phyloP scores from a whole-genome alignment of 2,888 invertebrate genomes.

The Euplexia lucipara region DNA sequence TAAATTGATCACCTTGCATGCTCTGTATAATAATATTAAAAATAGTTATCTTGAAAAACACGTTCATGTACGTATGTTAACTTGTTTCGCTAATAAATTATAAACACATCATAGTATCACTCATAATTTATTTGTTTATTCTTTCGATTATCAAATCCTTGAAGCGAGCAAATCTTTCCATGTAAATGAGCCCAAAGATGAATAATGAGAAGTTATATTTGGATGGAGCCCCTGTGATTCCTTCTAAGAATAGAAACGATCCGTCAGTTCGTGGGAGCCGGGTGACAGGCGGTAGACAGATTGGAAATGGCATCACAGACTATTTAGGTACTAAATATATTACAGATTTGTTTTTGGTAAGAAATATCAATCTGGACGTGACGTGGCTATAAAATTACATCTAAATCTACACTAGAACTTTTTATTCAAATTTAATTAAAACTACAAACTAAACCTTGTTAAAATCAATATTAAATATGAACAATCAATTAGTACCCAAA shows the following conservation, averaged over 20 bases:
- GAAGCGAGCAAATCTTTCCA: neutral
- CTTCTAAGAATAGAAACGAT: constrained; percentile 27
- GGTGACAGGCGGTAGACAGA: constrained; percentile 1
- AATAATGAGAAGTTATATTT: constrained; percentile 28
- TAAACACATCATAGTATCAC: too few species aligned
- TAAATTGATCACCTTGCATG: too few species aligned
- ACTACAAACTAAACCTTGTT: too few species aligned
- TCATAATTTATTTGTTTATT: neutral
- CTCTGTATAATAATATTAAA: too few species aligned
- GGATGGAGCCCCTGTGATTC: neutral
- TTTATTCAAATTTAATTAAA: too few species aligned
- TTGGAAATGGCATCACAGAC: constrained; percentile 1
- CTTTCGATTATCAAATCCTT: neutral
- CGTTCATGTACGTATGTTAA: too few species aligned
- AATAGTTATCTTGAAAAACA: too few species aligned
- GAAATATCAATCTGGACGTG: neutral
- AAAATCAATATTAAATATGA: too few species aligned
- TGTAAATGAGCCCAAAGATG: constrained; percentile 1
- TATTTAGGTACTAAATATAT: neutral
- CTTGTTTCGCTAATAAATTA: too few species aligned
- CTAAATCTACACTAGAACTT: too few species aligned
- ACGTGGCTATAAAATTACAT: too few species aligned
- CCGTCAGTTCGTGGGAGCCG: constrained; percentile 4
- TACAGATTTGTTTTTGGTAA: constrained; percentile 3
- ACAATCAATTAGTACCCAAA: too few species aligned